These are phyloP conservation scores for Baronia brevicornis DNA, from an alignment of 2,888 invertebrate genomes.

Conservation along the genomic window DNA sequence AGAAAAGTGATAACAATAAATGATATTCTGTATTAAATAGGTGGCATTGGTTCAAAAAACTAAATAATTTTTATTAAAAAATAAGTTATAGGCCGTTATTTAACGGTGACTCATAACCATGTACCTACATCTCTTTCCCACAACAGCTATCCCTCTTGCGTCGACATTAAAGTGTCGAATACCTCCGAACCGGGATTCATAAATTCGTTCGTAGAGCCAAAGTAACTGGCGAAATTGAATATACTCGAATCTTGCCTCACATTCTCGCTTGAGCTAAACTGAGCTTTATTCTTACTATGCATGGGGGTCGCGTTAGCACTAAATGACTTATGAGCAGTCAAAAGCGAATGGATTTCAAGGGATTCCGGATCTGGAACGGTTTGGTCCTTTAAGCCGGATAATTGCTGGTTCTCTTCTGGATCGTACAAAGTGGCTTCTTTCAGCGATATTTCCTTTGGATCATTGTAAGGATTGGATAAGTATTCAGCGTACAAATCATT, in stretches of 20 bases:
- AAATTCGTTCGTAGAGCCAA: constrained; percentile 67
- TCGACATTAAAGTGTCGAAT: constrained; percentile 63
- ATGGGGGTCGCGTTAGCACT: constrained; percentile 62
- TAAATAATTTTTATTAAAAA: neutral
- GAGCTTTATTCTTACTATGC: constrained; percentile 52
- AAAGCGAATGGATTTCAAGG: constrained; percentile 7
- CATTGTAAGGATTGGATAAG: constrained; percentile 73
- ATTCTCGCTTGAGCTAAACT: constrained; percentile 65
- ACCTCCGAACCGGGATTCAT: constrained; percentile 79
- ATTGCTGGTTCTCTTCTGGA: constrained; percentile 30
- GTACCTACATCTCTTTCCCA: constrained; percentile 46
- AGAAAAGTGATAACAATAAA: too few species aligned
- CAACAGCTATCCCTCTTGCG: constrained; percentile 56
- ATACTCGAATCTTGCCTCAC: constrained; percentile 56
- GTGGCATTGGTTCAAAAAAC: neutral
- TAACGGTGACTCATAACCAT: constrained; percentile 28
- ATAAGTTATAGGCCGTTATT: neutral
- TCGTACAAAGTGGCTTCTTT: constrained; percentile 48
- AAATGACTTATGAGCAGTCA: constrained; percentile 48
- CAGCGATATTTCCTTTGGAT: constrained; percentile 37
- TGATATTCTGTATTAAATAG: too few species aligned
- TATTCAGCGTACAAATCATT: constrained; percentile 72
- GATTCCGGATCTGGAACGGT: constrained; percentile 18
- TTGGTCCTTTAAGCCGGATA: constrained; percentile 21
- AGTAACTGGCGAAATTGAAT: constrained; percentile 80